Conservation (phyloP, 2,888 invertebrate species). For the Malthinus seriepunctatus region DNA sequence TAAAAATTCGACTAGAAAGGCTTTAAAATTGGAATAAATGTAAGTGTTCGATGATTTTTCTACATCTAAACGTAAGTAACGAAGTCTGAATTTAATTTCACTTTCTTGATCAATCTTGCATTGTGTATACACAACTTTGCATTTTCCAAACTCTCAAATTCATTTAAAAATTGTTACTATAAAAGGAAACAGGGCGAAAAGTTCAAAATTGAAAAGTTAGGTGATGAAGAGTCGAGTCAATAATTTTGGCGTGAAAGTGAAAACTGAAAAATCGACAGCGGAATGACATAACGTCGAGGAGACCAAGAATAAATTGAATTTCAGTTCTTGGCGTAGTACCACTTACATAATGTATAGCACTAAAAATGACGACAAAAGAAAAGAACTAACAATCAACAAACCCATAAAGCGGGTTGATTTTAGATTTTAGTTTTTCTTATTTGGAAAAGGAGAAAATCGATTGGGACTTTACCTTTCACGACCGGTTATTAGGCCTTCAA, state of each 20-base stretch:
- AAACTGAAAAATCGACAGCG: conserved; percentile 18
- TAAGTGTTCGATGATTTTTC: no score
- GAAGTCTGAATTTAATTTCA: no score
- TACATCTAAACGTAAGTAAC: no score
- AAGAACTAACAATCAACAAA: conserved; percentile 39
- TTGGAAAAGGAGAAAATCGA: conserved; percentile 26
- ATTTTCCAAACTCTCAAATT: conserved; percentile 4
- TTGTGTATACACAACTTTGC: conserved; percentile 1
- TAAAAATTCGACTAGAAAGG: no score
- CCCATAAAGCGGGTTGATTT: conserved; percentile 32
- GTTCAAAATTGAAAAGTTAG: conserved; percentile 9
- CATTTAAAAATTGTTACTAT: conserved; percentile 1
- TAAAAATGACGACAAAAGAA: conserved; percentile 39
- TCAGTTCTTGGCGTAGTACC: conserved; percentile 33
- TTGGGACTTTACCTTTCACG: conserved; percentile 23
- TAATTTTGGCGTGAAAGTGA: conserved; percentile 18
- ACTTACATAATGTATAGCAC: conserved; percentile 37
- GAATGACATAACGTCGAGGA: conserved; percentile 14
- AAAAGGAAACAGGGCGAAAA: conserved; percentile 1
- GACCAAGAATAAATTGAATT: conserved; percentile 35
- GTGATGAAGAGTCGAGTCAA: conserved; percentile 7
- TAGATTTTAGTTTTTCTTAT: conserved; percentile 17
- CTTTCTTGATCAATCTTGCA: no score
- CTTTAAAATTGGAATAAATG: no score
- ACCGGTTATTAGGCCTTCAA: conserved; percentile 26